Percentiles rank a stretch among this genome's conserved stretches.
Conservation (phyloP, 2,888 invertebrate genomes). For the Oscheius sp. region DNA sequence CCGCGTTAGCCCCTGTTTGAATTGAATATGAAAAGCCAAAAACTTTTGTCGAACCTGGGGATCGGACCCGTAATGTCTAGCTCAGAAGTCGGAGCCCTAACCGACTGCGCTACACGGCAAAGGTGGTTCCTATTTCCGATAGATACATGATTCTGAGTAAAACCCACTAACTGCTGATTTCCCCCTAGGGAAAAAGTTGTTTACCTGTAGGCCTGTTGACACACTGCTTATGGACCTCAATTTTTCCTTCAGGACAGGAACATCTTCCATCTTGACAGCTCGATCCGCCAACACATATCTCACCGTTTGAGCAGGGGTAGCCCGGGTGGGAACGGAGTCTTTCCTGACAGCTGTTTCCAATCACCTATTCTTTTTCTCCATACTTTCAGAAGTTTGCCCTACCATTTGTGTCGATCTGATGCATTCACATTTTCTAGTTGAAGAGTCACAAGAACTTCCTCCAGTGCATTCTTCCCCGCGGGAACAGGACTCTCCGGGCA, state of each 20-base stretch:
- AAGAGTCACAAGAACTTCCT: slow-evolving; percentile 55
- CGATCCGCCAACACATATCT: slow-evolving; percentile 59
- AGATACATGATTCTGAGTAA: no score
- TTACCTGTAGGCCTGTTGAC: slow-evolving; percentile 45
- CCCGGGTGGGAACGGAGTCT: slow-evolving; percentile 68
- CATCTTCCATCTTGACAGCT: slow-evolving; percentile 59
- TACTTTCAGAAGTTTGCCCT: slow-evolving; percentile 31
- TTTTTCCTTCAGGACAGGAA: slow-evolving; percentile 54
- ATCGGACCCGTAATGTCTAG: no score
- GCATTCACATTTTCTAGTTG: slow-evolving; percentile 61
- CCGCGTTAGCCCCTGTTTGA: no score
- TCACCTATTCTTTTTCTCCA: slow-evolving; percentile 29
- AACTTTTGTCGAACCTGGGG: no score
- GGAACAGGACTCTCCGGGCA: slow-evolving; percentile 65
- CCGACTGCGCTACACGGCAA: no score
- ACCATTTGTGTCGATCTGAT: slow-evolving; percentile 56
- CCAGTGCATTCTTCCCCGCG: slow-evolving; percentile 61
- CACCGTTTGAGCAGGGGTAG: slow-evolving; percentile 65
- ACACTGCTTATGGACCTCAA: slow-evolving; percentile 58
- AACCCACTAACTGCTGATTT: no score
- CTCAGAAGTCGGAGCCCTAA: no score
- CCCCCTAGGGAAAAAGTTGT: neutral
- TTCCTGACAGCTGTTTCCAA: slow-evolving; percentile 57
- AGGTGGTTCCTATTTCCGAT: no score
- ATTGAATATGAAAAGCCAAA: no score